A percentile compares a stretch with the other conserved stretches of the same genome.
phyloP scores from a whole-genome alignment of 1,140 invertebrate species.

The Argopecten irradians region DNA sequence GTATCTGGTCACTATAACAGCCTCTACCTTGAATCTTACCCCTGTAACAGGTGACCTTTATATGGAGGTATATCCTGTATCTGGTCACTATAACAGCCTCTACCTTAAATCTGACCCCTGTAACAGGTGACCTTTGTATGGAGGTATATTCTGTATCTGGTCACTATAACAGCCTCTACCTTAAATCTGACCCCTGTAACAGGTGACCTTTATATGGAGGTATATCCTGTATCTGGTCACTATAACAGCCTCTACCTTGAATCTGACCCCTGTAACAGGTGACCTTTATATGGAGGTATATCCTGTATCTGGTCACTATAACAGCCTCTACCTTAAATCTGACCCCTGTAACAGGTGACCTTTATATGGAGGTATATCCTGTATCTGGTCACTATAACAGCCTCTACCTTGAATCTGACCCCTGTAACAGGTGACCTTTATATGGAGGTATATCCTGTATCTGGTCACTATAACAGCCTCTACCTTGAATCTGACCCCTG shows the following conservation, averaged over 20 bases:
- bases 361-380: not conserved
- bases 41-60: not conserved
- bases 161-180: not conserved
- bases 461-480: not conserved
- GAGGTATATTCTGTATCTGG: not conserved
- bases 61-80: not conserved
- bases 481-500: not conserved
- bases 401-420: not conserved
- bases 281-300: not conserved
- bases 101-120: not conserved
- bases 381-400: too few species aligned
- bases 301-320: not conserved
- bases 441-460: not conserved
- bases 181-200: not conserved
- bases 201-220: conserved; percentile 15
- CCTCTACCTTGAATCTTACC: not conserved
- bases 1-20: not conserved
- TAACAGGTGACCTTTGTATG: not conserved
- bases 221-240: not conserved
- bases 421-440: not conserved
- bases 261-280: not conserved
- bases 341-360: not conserved
- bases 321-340: not conserved
- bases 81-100: not conserved
- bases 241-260: not conserved